Conservation (phyloP, 2,113 vertebrate species). For the Equus przewalskii region DNA sequence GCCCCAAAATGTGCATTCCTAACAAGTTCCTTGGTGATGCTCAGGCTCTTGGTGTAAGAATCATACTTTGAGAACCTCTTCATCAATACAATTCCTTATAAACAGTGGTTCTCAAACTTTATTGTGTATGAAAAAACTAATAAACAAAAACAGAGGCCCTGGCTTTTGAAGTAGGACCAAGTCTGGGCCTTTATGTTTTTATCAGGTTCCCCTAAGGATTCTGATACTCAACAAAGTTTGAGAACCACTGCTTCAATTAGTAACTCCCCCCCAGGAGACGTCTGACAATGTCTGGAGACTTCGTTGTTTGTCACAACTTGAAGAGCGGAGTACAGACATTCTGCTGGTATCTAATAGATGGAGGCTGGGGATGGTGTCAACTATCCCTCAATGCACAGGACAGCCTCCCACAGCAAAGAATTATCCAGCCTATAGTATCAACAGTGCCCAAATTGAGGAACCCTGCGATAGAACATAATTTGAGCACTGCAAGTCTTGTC, state of each 20-base stretch:
- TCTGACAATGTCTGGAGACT: neutral
- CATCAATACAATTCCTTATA: neutral
- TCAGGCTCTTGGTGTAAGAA: neutral
- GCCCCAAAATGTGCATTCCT: neutral
- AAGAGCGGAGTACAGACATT: accelerated
- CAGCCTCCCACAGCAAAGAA: neutral
- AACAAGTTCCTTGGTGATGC: neutral
- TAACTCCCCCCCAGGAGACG: neutral
- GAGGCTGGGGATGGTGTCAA: neutral
- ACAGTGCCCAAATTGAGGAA: neutral
- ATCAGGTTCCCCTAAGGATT: neutral
- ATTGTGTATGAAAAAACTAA: neutral
- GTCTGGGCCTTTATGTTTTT: neutral
- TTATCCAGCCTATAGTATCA: neutral
- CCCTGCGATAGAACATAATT: neutral
- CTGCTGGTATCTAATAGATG: neutral
- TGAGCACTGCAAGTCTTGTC: neutral
- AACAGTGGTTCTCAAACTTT: neutral
- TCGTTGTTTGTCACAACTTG: neutral
- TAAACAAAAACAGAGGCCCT: neutral
- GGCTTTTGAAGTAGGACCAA: neutral
- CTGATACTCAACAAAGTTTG: neutral
- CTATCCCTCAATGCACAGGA: neutral
- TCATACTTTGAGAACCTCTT: neutral
- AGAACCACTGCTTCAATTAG: neutral